Percentiles rank a stretch among this genome's conserved stretches.
phyloP scores from a whole-genome alignment of 92 coral and sea anemone genomes.

The Epizoanthus stellaris region DNA sequence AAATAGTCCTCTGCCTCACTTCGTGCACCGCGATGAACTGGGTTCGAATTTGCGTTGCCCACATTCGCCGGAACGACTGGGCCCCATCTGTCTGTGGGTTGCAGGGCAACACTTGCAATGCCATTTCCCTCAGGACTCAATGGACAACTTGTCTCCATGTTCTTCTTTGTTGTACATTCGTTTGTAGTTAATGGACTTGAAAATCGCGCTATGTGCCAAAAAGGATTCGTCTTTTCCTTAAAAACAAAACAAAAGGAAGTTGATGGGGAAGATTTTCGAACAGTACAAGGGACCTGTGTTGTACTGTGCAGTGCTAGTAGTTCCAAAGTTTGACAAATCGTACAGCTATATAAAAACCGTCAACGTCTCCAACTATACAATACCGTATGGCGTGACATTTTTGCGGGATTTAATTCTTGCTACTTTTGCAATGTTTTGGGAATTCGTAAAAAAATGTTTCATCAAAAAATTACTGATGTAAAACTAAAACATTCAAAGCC shows the following conservation, averaged over 20 bases:
- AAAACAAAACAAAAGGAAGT: slow-evolving; percentile 3
- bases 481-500: too few relatives aligned
- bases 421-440: too few relatives aligned
- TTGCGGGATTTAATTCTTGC: too few relatives aligned
- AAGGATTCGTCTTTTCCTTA: slow-evolving; percentile 83
- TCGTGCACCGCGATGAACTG: too few relatives aligned
- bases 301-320: neutral
- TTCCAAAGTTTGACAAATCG: neutral
- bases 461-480: too few relatives aligned
- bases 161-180: neutral
- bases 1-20: too few relatives aligned
- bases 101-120: neutral
- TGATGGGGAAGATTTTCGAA: neutral
- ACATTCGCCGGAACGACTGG: too few relatives aligned
- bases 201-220: slow-evolving; percentile 92
- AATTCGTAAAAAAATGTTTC: too few relatives aligned
- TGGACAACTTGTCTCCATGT: neutral
- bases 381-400: too few relatives aligned
- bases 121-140: slow-evolving; percentile 1
- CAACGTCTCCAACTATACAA: too few relatives aligned
- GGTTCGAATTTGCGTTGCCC: too few relatives aligned
- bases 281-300: neutral
- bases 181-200: slow-evolving; percentile 75
- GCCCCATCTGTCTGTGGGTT: neutral
- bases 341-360: too few relatives aligned